Percentiles rank a stretch among this genome's conserved stretches.
phyloP scores from a whole-genome alignment of 2,888 invertebrate species.

The Parelbella ahira region DNA sequence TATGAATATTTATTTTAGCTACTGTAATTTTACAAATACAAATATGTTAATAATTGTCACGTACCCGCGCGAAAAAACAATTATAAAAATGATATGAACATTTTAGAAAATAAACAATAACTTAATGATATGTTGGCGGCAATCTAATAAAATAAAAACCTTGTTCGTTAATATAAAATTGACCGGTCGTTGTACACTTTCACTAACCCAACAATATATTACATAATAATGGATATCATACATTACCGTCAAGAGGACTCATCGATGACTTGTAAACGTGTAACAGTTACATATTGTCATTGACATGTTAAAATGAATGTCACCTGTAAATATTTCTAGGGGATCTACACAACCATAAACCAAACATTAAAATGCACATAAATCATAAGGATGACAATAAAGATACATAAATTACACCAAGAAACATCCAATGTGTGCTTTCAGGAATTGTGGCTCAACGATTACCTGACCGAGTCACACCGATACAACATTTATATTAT shows the following conservation, averaged over 20 bases:
- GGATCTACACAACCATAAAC: conserved; percentile 17
- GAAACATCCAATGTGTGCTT: conserved; percentile 16
- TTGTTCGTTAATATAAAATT: too few species aligned
- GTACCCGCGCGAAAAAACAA: too few species aligned
- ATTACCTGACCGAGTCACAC: conserved; percentile 26
- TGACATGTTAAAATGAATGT: neutral
- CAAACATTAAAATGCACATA: conserved; percentile 21
- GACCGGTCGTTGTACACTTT: too few species aligned
- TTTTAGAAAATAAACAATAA: too few species aligned
- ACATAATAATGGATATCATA: conserved; percentile 1
- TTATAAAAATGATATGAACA: too few species aligned
- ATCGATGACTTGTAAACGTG: neutral
- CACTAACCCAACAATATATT: too few species aligned
- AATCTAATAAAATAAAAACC: too few species aligned
- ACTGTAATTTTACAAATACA: too few species aligned
- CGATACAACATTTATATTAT: conserved; percentile 15
- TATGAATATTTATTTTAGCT: too few species aligned
- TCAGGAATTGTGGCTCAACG: conserved; percentile 23
- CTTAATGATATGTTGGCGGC: too few species aligned
- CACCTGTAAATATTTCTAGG: conserved; percentile 9
- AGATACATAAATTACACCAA: conserved; percentile 15
- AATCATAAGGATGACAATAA: conserved; percentile 13
- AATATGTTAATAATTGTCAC: too few species aligned
- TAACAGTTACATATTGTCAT: neutral
- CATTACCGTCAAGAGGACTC: neutral